Evolutionary conservation across 2,113 vertebrate genomes (phyloP).

Genomic region (Semicossyphus pulcher): DNA sequence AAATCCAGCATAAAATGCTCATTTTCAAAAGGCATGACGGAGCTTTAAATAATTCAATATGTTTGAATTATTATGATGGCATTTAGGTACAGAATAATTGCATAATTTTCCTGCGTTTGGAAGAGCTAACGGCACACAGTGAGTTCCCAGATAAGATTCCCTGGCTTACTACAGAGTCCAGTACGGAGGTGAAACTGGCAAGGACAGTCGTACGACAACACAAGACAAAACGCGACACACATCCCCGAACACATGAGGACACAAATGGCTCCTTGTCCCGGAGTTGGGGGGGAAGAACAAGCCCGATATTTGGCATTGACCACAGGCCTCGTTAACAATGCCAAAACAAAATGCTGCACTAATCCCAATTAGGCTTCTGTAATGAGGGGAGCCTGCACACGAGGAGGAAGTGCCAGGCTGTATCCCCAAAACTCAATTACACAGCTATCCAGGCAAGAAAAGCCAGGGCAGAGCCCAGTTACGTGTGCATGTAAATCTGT

Average conservation of each 20-base stretch:
- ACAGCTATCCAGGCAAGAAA: constrained; percentile 62
- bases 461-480: constrained; percentile 34
- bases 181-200: not conserved
- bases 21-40: not conserved
- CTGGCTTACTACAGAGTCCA: not conserved
- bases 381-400: constrained; percentile 72
- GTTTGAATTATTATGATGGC: not conserved
- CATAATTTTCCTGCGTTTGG: no score
- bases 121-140: not conserved
- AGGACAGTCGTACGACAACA: constrained; percentile 1
- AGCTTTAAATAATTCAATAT: no score
- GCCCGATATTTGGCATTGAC: constrained; percentile 63
- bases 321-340: constrained; percentile 59
- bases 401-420: constrained; percentile 56
- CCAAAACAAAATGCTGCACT: constrained; percentile 74
- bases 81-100: not conserved
- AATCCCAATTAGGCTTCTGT: constrained; percentile 79
- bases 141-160: not conserved
- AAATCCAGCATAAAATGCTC: not conserved
- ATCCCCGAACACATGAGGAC: constrained; percentile 18
- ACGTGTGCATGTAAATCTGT: constrained; percentile 36
- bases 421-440: constrained; percentile 74
- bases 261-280: constrained; percentile 33
- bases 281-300: constrained; percentile 43
- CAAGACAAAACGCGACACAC: not conserved